Evolutionary conservation across 2,113 vertebrate genomes (phyloP).

Genomic region (Eudyptes chrysolophus): DNA sequence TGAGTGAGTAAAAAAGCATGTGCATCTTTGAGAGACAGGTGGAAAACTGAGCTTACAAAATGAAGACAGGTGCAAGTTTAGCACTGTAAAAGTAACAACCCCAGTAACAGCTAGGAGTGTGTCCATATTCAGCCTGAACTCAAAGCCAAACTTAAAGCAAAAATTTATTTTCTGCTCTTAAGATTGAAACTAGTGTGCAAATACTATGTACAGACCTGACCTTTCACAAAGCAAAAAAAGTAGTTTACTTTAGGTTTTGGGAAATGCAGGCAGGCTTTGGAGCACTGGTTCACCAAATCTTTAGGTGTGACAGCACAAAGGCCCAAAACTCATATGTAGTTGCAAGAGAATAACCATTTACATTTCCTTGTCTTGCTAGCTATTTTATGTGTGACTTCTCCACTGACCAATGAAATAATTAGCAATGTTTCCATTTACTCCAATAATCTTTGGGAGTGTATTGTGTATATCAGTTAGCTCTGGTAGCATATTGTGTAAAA

Average conservation of each 20-base stretch:
- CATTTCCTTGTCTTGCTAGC: background rate
- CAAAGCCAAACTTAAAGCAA: background rate
- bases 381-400: background rate
- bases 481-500: background rate
- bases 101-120: background rate
- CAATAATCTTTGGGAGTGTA: background rate
- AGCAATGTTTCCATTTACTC: background rate
- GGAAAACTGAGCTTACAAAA: background rate
- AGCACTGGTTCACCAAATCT: background rate
- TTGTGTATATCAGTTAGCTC: background rate
- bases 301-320: background rate
- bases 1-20: accelerated
- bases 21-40: background rate
- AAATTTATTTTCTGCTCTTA: background rate
- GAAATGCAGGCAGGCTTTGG: background rate
- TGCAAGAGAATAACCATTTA: background rate
- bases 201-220: background rate
- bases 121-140: background rate
- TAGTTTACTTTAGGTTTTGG: background rate
- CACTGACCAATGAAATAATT: background rate
- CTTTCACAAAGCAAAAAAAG: background rate
- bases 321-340: background rate
- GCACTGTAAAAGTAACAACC: background rate
- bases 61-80: background rate
- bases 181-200: background rate